Evolutionary conservation across 2,888 invertebrate species (phyloP).

Genomic region (Agriopis leucophaearia): DNA sequence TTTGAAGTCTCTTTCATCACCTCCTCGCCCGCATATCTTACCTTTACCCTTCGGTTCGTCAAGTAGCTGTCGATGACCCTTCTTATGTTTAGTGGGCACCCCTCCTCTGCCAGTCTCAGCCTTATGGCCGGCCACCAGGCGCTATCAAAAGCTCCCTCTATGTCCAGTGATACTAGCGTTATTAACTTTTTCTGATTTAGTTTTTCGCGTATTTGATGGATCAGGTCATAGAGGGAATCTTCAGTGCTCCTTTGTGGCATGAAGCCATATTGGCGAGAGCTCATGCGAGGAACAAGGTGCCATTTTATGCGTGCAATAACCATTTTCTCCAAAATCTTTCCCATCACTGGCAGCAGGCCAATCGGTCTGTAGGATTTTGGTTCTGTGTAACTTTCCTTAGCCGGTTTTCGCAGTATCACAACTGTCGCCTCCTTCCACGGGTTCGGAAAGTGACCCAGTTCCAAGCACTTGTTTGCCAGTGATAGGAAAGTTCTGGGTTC

Average conservation of each 20-base stretch:
- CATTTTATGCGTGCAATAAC: background rate
- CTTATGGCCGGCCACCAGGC: constrained; percentile 32
- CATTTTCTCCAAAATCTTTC: constrained; percentile 31
- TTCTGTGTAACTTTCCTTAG: constrained; percentile 36
- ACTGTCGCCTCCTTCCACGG: constrained; percentile 43
- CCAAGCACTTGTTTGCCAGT: constrained; percentile 40
- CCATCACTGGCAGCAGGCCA: constrained; percentile 43
- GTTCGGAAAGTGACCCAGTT: constrained; percentile 31
- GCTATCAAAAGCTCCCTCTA: constrained; percentile 36
- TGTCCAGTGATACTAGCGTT: constrained; percentile 25
- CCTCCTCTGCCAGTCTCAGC: constrained; percentile 24
- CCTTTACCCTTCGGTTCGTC: background rate
- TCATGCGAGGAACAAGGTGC: background rate
- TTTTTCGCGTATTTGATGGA: background rate
- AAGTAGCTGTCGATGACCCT: constrained; percentile 30
- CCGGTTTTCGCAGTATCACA: constrained; percentile 42
- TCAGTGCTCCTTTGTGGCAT: no score
- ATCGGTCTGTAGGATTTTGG: constrained; percentile 5
- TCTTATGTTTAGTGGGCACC: constrained; percentile 15
- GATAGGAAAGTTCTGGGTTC: constrained; percentile 33
- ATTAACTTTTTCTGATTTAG: background rate
- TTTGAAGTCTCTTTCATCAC: no score
- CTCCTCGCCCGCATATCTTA: no score
- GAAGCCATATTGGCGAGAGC: background rate
- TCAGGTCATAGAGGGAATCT: constrained; percentile 7